Conservation (phyloP, 2,113 vertebrate species). For the Melanostigma gelatinosum region DNA sequence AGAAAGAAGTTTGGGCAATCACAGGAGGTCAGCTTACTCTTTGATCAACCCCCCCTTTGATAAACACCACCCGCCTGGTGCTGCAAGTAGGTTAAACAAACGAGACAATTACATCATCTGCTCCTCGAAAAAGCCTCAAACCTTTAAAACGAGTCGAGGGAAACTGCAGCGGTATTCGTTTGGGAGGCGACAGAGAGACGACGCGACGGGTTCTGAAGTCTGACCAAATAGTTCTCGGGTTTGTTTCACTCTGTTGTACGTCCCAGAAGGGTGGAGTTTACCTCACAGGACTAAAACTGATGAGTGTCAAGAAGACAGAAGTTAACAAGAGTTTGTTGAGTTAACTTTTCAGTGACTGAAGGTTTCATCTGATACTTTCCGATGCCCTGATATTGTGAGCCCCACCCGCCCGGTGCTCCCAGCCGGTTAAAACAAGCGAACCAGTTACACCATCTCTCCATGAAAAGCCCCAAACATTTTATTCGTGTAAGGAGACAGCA, state of each 20-base stretch:
- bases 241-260: neutral
- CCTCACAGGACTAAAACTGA: neutral
- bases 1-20: neutral
- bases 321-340: neutral
- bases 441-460: neutral
- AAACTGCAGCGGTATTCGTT: neutral
- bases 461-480: neutral
- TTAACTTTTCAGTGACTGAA: neutral
- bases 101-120: constrained; percentile 31
- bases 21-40: constrained; percentile 28
- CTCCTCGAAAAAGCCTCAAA: constrained; percentile 22
- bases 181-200: neutral
- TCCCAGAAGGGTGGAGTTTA: constrained; percentile 23
- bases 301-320: neutral
- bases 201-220: neutral
- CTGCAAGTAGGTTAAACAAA: constrained; percentile 60
- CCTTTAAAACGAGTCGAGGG: constrained; percentile 21
- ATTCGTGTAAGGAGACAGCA: no score
- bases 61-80: constrained; percentile 51
- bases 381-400: neutral
- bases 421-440: neutral
- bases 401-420: constrained; percentile 13
- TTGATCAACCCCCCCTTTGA: constrained; percentile 45
- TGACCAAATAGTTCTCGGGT: constrained; percentile 1
- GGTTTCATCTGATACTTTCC: neutral